Evolutionary conservation across 1,140 invertebrate species (phyloP).

Genomic region (Calliopsis andreniformis): DNA sequence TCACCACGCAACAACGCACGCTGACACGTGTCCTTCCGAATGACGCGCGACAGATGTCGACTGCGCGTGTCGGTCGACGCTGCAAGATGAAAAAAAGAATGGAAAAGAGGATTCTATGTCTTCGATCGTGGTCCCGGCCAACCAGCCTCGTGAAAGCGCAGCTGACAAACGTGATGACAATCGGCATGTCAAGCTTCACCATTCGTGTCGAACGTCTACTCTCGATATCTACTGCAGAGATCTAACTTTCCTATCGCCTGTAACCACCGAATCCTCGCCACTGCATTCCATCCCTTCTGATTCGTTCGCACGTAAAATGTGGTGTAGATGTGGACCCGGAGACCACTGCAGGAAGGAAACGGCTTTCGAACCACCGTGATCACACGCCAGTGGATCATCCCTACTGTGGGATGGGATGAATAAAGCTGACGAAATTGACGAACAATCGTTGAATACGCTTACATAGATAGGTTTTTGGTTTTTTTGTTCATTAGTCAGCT

Average conservation of each 20-base stretch:
- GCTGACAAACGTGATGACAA: slow-evolving; percentile 24
- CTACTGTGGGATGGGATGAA: background rate
- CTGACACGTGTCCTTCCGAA: slow-evolving; percentile 58
- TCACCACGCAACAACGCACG: slow-evolving; percentile 6
- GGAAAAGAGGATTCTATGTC: slow-evolving; percentile 48
- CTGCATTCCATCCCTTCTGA: background rate
- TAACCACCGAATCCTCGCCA: background rate
- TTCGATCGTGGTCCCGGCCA: slow-evolving; percentile 40
- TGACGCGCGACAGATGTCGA: slow-evolving; percentile 67
- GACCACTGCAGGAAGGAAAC: slow-evolving; percentile 15
- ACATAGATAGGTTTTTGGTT: slow-evolving; percentile 41
- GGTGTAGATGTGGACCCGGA: background rate
- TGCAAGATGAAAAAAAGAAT: slow-evolving; percentile 30
- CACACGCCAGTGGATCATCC: slow-evolving; percentile 7
- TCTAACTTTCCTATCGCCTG: slow-evolving; percentile 1
- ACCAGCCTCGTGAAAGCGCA: slow-evolving; percentile 13
- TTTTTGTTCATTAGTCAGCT: too few relatives aligned
- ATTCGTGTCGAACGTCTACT: too few relatives aligned
- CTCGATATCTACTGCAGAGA: background rate
- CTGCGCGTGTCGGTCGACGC: slow-evolving; percentile 45
- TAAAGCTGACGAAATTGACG: slow-evolving; percentile 26
- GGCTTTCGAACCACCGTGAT: slow-evolving; percentile 20
- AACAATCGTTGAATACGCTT: slow-evolving; percentile 44
- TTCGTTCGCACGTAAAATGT: slow-evolving; percentile 38
- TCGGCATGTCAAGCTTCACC: slow-evolving; percentile 33